A percentile compares a stretch with the other conserved stretches of the same genome.
These are phyloP conservation scores for Phyto melanocephala DNA, from an alignment of 2,888 invertebrate species.

Conservation along the genomic window DNA sequence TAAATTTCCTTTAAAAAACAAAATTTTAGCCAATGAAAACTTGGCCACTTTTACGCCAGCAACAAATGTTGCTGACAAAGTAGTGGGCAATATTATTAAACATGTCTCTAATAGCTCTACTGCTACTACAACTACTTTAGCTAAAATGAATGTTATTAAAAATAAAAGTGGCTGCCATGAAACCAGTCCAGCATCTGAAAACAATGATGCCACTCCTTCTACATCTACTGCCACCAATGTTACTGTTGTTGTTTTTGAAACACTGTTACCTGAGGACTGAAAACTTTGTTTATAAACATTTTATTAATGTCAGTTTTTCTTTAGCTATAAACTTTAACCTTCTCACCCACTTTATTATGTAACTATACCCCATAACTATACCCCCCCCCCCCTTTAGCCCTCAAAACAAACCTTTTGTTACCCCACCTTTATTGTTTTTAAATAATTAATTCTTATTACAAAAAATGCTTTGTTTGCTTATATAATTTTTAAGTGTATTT, in stretches of 20 bases:
- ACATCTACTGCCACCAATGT: conserved; percentile 73
- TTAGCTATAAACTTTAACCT: not conserved
- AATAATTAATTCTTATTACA: not conserved
- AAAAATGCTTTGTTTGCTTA: conserved; percentile 53
- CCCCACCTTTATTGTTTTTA: conserved; percentile 51
- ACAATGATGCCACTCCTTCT: conserved; percentile 3
- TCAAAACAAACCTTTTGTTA: conserved; percentile 38
- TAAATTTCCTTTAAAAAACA: conserved; percentile 5
- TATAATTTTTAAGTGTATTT: conserved; percentile 35
- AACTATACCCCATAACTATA: not conserved
- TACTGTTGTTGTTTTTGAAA: conserved; percentile 80
- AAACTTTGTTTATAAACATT: conserved; percentile 62
- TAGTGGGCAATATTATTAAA: conserved; percentile 25
- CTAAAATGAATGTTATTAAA: conserved; percentile 48
- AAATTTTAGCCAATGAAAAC: conserved; percentile 8
- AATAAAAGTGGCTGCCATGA: not conserved
- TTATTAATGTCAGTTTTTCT: conserved; percentile 23
- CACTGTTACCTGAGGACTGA: conserved; percentile 80
- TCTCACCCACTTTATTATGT: not conserved
- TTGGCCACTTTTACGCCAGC: conserved; percentile 49
- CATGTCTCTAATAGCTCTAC: not conserved
- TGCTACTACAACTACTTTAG: conserved; percentile 3
- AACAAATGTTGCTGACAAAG: conserved; percentile 7
- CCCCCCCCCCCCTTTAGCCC: not conserved
- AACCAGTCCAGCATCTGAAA: not conserved